These are phyloP conservation scores for Bos indicus DNA, from an alignment of 2,113 vertebrate species.

Conservation along the genomic window DNA sequence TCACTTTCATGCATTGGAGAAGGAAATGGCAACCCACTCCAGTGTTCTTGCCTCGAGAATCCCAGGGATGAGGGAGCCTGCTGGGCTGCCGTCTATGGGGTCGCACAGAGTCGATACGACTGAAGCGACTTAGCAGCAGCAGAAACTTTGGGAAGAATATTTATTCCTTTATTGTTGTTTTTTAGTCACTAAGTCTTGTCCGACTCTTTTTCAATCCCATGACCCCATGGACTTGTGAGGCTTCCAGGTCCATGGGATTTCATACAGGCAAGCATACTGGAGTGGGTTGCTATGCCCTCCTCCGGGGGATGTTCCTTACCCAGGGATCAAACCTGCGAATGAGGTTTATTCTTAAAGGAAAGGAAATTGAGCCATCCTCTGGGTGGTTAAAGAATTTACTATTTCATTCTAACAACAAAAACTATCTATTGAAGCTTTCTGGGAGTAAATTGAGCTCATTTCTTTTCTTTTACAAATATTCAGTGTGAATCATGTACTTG, in stretches of 20 bases:
- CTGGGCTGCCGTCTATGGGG: too few species aligned
- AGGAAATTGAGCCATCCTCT: neutral
- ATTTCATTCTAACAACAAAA: neutral
- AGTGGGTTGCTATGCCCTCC: neutral
- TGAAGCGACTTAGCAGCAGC: too few species aligned
- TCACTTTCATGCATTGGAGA: too few species aligned
- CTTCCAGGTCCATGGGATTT: neutral
- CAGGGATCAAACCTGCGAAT: neutral
- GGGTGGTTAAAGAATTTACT: neutral
- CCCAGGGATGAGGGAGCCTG: too few species aligned
- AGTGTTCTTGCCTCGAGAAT: too few species aligned
- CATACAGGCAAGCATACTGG: neutral
- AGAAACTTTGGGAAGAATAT: too few species aligned
- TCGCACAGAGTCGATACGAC: too few species aligned
- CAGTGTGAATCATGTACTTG: neutral
- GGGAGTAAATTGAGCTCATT: neutral
- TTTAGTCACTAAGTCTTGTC: neutral
- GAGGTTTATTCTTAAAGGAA: conserved; percentile 36
- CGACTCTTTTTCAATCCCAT: neutral
- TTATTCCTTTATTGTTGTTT: neutral
- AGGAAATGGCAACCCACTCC: too few species aligned
- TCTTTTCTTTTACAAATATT: conserved; percentile 23
- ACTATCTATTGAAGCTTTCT: neutral
- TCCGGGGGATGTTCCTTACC: neutral
- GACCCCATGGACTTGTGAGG: neutral